Evolutionary conservation across 2,797 vertebrate genomes (phyloP).

Genomic region (Schizopygopsis pylzovi): DNA sequence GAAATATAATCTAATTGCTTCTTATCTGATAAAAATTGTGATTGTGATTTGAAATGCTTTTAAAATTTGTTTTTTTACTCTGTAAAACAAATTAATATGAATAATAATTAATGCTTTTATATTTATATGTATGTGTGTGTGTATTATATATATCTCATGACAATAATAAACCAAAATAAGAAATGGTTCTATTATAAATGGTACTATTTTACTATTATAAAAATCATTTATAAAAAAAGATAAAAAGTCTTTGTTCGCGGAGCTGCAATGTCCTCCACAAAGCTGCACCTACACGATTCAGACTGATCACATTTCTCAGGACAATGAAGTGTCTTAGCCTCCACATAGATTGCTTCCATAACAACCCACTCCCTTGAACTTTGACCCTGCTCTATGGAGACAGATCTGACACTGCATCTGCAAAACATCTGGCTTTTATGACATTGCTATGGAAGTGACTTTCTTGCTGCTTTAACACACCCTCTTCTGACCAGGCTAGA

Average conservation of each 20-base stretch:
- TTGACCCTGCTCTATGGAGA: constrained; percentile 15
- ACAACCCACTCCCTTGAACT: constrained; percentile 34
- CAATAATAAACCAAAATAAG: neutral
- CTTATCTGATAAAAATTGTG: too few relatives aligned
- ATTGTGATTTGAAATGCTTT: neutral
- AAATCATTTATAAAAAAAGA: too few relatives aligned
- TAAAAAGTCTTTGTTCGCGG: neutral
- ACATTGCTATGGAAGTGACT: constrained; percentile 19
- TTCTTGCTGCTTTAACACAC: constrained; percentile 29
- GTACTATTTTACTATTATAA: too few relatives aligned
- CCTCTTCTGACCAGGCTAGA: constrained; percentile 10
- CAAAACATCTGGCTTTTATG: constrained; percentile 33
- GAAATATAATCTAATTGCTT: too few relatives aligned
- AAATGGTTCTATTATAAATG: neutral
- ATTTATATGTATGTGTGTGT: too few relatives aligned
- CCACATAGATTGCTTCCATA: neutral
- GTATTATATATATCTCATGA: too few relatives aligned
- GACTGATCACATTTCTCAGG: constrained; percentile 19
- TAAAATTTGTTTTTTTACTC: neutral
- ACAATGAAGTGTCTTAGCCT: constrained; percentile 18
- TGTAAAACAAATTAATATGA: too few relatives aligned
- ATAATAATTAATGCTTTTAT: neutral
- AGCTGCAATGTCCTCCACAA: neutral
- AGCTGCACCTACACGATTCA: constrained; percentile 22
- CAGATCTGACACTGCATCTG: constrained; percentile 9